Evolutionary conservation across 2,113 vertebrate species (phyloP).

Genomic region (Falco punctatus): DNA sequence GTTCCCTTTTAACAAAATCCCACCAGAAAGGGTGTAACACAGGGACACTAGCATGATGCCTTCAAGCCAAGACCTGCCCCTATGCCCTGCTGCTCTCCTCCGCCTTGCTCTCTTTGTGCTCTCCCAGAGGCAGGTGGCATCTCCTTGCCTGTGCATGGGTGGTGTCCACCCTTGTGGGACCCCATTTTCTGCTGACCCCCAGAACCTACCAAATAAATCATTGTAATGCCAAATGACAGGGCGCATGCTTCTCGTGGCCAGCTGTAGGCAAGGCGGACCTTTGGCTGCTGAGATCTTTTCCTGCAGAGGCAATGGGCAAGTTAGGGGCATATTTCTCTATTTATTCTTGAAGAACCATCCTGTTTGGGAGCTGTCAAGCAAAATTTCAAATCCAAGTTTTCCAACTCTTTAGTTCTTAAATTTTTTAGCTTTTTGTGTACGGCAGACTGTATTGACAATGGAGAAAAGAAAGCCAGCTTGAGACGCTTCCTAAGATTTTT

Average conservation of each 20-base stretch:
- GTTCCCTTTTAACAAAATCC: background rate
- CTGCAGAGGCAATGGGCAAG: background rate
- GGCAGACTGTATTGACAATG: background rate
- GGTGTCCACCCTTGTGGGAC: background rate
- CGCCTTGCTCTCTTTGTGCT: background rate
- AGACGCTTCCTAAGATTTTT: conserved; percentile 11
- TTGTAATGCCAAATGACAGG: background rate
- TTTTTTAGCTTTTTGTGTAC: background rate
- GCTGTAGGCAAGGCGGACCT: conserved; percentile 23
- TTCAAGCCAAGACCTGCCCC: background rate
- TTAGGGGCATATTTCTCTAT: conserved; percentile 15
- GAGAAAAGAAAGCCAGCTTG: background rate
- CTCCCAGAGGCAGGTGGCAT: background rate
- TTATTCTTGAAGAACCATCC: conserved; percentile 31
- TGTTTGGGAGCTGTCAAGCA: conserved; percentile 29
- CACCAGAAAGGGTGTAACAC: background rate
- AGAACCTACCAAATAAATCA: background rate
- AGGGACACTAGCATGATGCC: rapidly evolving
- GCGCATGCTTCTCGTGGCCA: background rate
- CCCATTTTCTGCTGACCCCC: background rate
- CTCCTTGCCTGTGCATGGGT: background rate
- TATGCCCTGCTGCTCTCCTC: background rate
- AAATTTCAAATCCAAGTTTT: conserved; percentile 57
- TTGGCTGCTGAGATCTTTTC: background rate
- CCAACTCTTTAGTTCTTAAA: conserved; percentile 35